Conservation (phyloP, 2,113 vertebrate species). For the Romanogobio albipinnatus region DNA sequence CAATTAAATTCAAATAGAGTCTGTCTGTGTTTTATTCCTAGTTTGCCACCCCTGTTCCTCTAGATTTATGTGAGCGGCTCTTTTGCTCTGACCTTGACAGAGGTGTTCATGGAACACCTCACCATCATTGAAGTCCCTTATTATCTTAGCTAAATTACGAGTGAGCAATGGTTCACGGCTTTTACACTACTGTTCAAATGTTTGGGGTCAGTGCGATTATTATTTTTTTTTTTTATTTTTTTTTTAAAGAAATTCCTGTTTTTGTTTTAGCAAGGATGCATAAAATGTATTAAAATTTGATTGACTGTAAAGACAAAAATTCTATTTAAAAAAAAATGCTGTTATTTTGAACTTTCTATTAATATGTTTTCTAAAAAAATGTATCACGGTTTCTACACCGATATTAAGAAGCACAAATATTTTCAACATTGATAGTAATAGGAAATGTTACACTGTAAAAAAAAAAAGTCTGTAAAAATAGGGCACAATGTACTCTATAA, state of each 20-base stretch:
- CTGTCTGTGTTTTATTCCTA: constrained; percentile 56
- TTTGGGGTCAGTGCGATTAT: neutral
- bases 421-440: neutral
- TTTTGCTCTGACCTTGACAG: constrained; percentile 62
- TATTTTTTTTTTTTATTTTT: neutral
- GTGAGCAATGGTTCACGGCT: neutral
- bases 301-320: neutral
- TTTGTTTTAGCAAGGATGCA: neutral
- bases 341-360: neutral
- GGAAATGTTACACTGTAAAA: too few species aligned
- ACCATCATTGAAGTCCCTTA: constrained; percentile 36
- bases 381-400: neutral
- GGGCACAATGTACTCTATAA: too few species aligned
- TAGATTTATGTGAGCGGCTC: constrained; percentile 62
- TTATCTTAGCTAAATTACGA: neutral
- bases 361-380: neutral
- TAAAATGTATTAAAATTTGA: neutral
- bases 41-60: constrained; percentile 47
- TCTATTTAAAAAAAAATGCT: neutral
- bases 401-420: neutral
- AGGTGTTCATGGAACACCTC: constrained; percentile 44
- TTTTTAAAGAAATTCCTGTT: neutral
- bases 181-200: neutral
- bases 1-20: constrained; percentile 75
- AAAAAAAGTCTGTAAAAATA: too few species aligned